A percentile compares a stretch with the other conserved stretches of the same genome.
phyloP scores from a whole-genome alignment of 37 sponge, comb jelly and placozoan genomes.

The Axinella damicornis region DNA sequence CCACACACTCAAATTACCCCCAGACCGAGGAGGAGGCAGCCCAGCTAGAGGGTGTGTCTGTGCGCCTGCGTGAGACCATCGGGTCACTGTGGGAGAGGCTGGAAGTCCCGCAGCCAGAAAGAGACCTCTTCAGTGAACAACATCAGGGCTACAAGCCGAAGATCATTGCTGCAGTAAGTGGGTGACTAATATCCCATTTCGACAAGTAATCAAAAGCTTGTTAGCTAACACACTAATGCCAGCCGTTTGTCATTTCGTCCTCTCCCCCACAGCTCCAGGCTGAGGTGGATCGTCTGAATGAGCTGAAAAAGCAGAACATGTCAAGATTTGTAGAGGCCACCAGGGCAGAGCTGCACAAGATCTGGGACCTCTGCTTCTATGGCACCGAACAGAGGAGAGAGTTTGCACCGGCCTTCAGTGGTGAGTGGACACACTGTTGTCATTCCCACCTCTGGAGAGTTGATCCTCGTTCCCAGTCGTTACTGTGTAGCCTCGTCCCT shows the following conservation, averaged over 20 bases:
- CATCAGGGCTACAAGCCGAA: conserved; percentile 51
- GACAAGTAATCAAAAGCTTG: too few relatives aligned
- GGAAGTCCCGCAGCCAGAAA: conserved; percentile 55
- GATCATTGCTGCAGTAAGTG: conserved; percentile 41
- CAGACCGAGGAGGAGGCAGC: background rate
- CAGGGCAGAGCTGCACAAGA: conserved; percentile 66
- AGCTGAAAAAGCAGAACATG: conserved; percentile 76
- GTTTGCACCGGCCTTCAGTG: conserved; percentile 69
- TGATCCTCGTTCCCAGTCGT: too few relatives aligned
- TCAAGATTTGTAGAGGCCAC: conserved; percentile 74
- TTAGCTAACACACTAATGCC: too few relatives aligned
- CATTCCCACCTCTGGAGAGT: too few relatives aligned
- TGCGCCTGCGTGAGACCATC: conserved; percentile 38
- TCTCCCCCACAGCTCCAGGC: conserved; percentile 40
- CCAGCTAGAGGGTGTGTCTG: conserved; percentile 32
- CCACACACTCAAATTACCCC: too few relatives aligned
- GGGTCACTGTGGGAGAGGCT: conserved; percentile 83
- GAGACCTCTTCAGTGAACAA: conserved; percentile 47
- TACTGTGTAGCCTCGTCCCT: too few relatives aligned
- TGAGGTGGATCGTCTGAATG: conserved; percentile 74
- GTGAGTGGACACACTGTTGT: background rate
- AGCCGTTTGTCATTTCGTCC: too few relatives aligned
- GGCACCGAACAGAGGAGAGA: conserved; percentile 72
- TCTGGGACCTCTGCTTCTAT: conserved; percentile 85
- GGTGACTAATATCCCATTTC: too few relatives aligned